phyloP scores from a whole-genome alignment of 2,113 vertebrate species.

The Chrysemys picta region DNA sequence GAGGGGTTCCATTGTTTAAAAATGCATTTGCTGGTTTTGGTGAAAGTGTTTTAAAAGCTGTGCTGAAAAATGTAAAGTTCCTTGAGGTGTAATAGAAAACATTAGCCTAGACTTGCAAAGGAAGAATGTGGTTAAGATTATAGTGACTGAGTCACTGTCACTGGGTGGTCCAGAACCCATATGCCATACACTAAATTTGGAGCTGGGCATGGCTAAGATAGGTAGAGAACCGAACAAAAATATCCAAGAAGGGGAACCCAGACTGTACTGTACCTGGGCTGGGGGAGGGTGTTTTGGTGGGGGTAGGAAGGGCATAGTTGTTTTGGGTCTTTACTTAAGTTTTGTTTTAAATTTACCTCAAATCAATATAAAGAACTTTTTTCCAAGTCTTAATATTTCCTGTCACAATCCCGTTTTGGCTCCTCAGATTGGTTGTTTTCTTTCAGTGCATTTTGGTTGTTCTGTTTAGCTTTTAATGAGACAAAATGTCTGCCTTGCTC shows the following conservation, averaged over 20 bases:
- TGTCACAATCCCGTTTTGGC: background rate
- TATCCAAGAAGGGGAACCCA: background rate
- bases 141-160: conserved; percentile 26
- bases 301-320: background rate
- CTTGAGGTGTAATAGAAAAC: conserved; percentile 51
- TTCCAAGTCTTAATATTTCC: fast-evolving
- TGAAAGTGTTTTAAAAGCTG: conserved; percentile 16
- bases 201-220: background rate
- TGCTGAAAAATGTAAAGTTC: conserved; percentile 4
- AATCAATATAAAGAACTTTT: background rate
- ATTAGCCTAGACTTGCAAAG: conserved; percentile 30
- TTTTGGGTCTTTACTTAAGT: background rate
- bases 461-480: conserved; percentile 44
- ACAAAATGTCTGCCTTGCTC: conserved; percentile 84
- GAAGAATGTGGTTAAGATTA: conserved; percentile 56
- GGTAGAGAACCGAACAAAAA: background rate
- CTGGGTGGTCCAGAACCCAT: conserved; percentile 54
- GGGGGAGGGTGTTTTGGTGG: background rate
- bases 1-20: background rate
- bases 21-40: background rate
- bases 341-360: background rate
- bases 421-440: background rate
- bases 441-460: background rate
- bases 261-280: fast-evolving
- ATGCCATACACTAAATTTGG: background rate